A percentile compares a stretch with the other conserved stretches of the same genome.
Conservation (phyloP, 2,888 invertebrate genomes). For the Leptinotarsa rubiginosa region DNA sequence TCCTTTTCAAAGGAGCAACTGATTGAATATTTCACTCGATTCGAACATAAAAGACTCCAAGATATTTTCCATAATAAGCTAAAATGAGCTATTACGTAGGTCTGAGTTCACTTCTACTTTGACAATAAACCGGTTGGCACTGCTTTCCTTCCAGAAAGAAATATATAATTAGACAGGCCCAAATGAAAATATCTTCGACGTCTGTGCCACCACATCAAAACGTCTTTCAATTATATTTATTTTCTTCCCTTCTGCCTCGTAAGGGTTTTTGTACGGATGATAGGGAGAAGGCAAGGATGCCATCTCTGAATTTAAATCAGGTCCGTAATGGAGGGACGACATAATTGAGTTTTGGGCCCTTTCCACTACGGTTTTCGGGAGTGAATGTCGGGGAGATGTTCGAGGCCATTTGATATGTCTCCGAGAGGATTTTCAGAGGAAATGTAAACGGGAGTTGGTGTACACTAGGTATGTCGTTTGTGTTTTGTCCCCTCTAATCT, state of each 20-base stretch:
- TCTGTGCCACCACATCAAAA: constrained; percentile 37
- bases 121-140: constrained; percentile 28
- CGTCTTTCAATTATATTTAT: constrained; percentile 53
- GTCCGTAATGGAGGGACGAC: constrained; percentile 56
- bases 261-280: constrained; percentile 45
- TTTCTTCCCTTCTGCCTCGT: constrained; percentile 46
- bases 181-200: constrained; percentile 31
- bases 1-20: background rate
- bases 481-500: constrained; percentile 35
- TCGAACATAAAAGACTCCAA: background rate
- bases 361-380: constrained; percentile 40
- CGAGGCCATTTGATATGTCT: constrained; percentile 44
- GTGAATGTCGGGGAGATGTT: constrained; percentile 44
- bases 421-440: constrained; percentile 35
- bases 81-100: constrained; percentile 19
- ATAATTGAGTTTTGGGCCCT: constrained; percentile 60
- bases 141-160: constrained; percentile 23
- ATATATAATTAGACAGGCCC: constrained; percentile 32
- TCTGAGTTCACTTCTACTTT: constrained; percentile 6
- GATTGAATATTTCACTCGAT: background rate
- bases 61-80: constrained; percentile 12
- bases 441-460: constrained; percentile 21
- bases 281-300: constrained; percentile 40
- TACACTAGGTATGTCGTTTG: constrained; percentile 21
- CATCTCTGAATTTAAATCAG: constrained; percentile 60